Base-by-base conservation (phyloP, 2,888 invertebrate species). In the Hemaris fuciformis region DNA sequence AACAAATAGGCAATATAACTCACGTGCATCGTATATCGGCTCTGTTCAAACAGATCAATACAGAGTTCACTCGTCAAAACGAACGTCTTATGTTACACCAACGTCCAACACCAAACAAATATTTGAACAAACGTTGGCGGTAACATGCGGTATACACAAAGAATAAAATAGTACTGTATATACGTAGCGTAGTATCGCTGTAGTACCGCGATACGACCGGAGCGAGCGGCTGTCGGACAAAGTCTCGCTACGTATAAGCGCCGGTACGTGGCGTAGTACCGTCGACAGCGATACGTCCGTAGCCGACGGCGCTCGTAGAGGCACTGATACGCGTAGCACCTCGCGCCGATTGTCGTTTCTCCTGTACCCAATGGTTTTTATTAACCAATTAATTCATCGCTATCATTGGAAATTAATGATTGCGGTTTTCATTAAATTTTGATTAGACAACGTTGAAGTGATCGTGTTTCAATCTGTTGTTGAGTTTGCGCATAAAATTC, bases 251-350 rank as follows among this genome's bases (percentile, higher is more conserved):
- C 31, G 20, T 53, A 48, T 48, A 53, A 53, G 27, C 53, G 31
- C 10, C 31, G 31, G 53, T 53, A 53, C 53, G 27, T 41, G 23
- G 20, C 23, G 23, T 60, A 64, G 62, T 34, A 62, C 31, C 69
- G 70, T 66, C 69, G 66, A 72, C 61, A 67, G 62, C 70, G 75
- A 75, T 76, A 79, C 85, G 83, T 73, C 83, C 79, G 85, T 79
- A 81, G 75, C 78, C 72, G 66, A 61, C 74, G 77, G 71, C 67
- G 38, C 70, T 68, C 81, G 80, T 81, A 77, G 77, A 75, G 70
- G 66, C 62, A 85, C 85, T 86, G 80, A 70, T 70, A 72, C 77
- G 57, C 73, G 71, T 75, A 75, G 77, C 66, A 64, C 56, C 53
- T 31, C 53, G 69, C 66, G 31, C 38, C 58, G 53, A 59, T 62